Evolutionary conservation across 2,888 invertebrate genomes (phyloP), one percentile per base, ranked within the genome.

Genomic region (Ernsta delagoae): DNA sequence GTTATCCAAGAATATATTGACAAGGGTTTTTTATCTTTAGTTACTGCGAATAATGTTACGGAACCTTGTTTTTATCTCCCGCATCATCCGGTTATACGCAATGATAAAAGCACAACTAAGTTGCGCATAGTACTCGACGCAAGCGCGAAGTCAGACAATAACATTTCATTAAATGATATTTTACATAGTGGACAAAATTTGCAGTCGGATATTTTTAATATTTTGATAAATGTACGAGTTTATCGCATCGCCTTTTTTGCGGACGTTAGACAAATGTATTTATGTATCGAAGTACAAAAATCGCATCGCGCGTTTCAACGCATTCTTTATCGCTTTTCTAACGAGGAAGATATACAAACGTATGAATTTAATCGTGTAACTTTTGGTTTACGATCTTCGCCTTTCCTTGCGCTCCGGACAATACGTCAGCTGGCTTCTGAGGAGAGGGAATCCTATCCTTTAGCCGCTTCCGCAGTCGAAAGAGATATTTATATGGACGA

Each of bases 361-460:
- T 72, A 56, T 59, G 54, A 72, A 60, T 72, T 72, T 61, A 70
- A 57, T 45, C 68, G 71, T 1, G 72, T 74, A 3, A 41, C 67
- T 8, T 75, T 75, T 56, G 74, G 74, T 34, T 53, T 75, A 3
- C 53, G 57, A 12, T 70, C 56, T 12, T 62, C 62, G 8, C 75
- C 45, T n/a, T 45, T 45, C n/a, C 45, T 45, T n/a, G 45, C 45
- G n/a, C 45, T 45, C 45, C 45, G 45, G 5, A 45, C 45, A n/a
- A n/a, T 45, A n/a, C 45, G 45, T n/a, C 45, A 45, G 45, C n/a
- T 45, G 45, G 45, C 45, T 45, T 45, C 45, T n/a, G 45, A 45
- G 45, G 45, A 45, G 45, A 45, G 45, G 45, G 45, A 45, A 4
- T 45, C 45, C n/a, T 45, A 45, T n/a, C 45, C 45, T 11, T 4